phyloP scores from a whole-genome alignment of 2,888 invertebrate genomes.

The Bellardia pandia region DNA sequence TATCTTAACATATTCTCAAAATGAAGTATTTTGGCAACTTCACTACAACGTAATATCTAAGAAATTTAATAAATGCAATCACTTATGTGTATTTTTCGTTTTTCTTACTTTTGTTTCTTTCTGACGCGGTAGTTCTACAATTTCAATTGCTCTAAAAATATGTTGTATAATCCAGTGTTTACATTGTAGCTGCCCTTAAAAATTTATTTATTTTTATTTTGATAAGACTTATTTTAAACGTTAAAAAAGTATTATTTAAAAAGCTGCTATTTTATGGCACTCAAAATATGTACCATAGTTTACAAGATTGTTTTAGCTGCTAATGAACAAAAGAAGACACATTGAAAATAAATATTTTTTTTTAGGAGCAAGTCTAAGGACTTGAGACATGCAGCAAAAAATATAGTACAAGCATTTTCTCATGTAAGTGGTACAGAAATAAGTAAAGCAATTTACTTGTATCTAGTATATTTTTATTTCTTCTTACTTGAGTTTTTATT shows the following conservation, averaged over 20 bases:
- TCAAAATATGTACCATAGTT: too few relatives aligned
- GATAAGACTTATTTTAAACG: too few relatives aligned
- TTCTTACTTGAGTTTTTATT: constrained; percentile 28
- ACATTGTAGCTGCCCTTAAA: neutral
- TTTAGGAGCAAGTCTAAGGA: neutral
- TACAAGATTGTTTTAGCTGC: too few relatives aligned
- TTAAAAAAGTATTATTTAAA: too few relatives aligned
- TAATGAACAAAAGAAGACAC: neutral
- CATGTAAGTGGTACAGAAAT: neutral
- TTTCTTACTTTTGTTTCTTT: neutral
- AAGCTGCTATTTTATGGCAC: too few relatives aligned
- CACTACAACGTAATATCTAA: constrained; percentile 18
- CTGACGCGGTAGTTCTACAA: constrained; percentile 10
- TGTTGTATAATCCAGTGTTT: constrained; percentile 23
- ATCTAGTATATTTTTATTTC: constrained; percentile 20
- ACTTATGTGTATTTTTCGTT: constrained; percentile 32
- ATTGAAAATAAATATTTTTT: neutral
- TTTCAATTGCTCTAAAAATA: constrained; percentile 36
- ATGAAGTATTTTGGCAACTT: constrained; percentile 32
- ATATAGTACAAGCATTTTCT: neutral
- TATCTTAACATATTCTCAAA: constrained; percentile 2
- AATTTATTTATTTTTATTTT: too few relatives aligned
- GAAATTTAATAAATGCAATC: constrained; percentile 53
- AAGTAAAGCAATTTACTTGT: constrained; percentile 38
- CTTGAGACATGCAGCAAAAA: neutral